Conservation (phyloP, 1,140 invertebrate species). For the Pseudoatta argentina region DNA sequence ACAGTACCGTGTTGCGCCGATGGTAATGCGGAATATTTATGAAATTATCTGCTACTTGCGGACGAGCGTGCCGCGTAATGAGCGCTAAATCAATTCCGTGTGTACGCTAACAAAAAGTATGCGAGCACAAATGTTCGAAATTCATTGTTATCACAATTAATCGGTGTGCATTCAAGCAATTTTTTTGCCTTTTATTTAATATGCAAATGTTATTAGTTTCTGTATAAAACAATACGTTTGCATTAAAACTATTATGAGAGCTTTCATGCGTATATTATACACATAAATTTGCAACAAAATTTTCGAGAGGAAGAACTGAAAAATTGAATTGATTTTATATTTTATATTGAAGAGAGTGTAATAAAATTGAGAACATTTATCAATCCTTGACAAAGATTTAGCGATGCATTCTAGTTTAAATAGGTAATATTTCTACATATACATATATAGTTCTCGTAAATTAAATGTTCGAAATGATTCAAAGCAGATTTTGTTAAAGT, state of each 20-base stretch:
- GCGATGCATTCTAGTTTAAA: background rate
- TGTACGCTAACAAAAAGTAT: slow-evolving; percentile 35
- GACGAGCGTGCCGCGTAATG: slow-evolving; percentile 28
- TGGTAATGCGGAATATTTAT: slow-evolving; percentile 52
- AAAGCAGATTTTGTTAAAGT: background rate
- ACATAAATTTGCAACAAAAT: background rate
- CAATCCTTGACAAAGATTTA: background rate
- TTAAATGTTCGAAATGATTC: slow-evolving; percentile 1
- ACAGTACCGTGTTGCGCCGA: slow-evolving; percentile 6
- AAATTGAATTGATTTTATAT: slow-evolving; percentile 15
- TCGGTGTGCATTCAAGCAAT: background rate
- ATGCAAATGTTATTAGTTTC: slow-evolving; percentile 5
- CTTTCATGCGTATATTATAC: background rate
- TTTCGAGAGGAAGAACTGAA: background rate
- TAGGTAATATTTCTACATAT: background rate
- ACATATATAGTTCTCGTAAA: background rate
- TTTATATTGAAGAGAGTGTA: slow-evolving; percentile 7
- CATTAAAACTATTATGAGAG: background rate
- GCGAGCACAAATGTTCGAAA: background rate
- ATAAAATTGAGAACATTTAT: background rate
- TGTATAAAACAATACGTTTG: background rate
- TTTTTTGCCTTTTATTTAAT: slow-evolving; percentile 15
- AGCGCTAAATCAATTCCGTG: slow-evolving; percentile 36
- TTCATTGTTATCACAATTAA: slow-evolving; percentile 14
- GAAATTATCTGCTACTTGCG: slow-evolving; percentile 42